Evolutionary conservation across 1,140 invertebrate genomes (phyloP).

Genomic region (Solenopsis invicta): DNA sequence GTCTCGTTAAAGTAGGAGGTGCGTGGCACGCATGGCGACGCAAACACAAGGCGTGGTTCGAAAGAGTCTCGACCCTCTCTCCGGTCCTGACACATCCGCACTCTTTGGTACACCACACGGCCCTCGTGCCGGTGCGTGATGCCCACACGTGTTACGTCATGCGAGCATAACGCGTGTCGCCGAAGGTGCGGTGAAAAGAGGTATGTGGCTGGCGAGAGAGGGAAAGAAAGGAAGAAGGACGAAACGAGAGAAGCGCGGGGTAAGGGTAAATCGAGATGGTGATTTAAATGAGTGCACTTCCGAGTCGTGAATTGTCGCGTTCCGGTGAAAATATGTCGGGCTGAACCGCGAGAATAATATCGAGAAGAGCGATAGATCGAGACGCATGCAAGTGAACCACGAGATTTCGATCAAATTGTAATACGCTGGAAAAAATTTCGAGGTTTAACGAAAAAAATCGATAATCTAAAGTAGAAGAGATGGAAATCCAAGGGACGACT

Average conservation of each 20-base stretch:
- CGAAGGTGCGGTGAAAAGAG: conserved; percentile 34
- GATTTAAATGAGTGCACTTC: conserved; percentile 27
- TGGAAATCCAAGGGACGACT: not conserved
- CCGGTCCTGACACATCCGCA: conserved; percentile 50
- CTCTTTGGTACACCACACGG: conserved; percentile 49
- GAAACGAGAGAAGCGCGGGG: not conserved
- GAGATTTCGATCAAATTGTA: not conserved
- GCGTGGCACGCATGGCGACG: conserved; percentile 86
- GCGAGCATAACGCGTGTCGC: conserved; percentile 60
- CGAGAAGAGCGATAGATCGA: not conserved
- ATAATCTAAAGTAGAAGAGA: not conserved
- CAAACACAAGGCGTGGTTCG: conserved; percentile 84
- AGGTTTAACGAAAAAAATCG: not conserved
- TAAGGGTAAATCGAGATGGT: conserved; percentile 12
- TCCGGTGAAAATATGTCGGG: not conserved
- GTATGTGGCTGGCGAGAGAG: not conserved
- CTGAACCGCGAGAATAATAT: not conserved
- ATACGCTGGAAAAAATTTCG: not conserved
- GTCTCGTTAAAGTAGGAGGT: conserved; percentile 84
- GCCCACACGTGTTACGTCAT: conserved; percentile 72
- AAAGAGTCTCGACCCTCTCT: conserved; percentile 78
- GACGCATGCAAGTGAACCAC: not conserved
- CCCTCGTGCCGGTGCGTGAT: conserved; percentile 42
- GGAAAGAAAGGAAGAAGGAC: conserved; percentile 4
- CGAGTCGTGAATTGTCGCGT: not conserved